These are phyloP conservation scores for Mythimna impura DNA, from an alignment of 2,888 invertebrate genomes.

Conservation along the genomic window DNA sequence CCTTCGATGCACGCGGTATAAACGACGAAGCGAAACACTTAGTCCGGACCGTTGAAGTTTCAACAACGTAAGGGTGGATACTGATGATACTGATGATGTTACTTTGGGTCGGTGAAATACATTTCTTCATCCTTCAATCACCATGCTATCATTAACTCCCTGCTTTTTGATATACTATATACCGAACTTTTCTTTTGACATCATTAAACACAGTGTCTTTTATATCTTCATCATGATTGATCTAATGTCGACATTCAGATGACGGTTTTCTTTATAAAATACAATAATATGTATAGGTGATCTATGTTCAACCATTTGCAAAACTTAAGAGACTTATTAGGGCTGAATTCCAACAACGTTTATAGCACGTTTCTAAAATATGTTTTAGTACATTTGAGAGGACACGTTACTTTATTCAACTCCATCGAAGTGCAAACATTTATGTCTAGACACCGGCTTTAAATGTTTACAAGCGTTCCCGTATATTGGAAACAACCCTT, in stretches of 20 bases:
- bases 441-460: conserved; percentile 54
- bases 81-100: no score
- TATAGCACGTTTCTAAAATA: conserved; percentile 39
- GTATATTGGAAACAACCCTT: conserved; percentile 55
- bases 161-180: no score
- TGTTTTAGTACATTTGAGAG: conserved; percentile 39
- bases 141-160: no score
- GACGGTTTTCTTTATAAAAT: neutral
- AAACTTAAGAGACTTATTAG: conserved; percentile 1
- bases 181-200: neutral
- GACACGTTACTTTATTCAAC: conserved; percentile 37
- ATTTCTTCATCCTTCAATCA: no score
- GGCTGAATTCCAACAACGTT: conserved; percentile 15
- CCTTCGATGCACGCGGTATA: no score
- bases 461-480: conserved; percentile 44
- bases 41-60: no score
- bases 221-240: neutral
- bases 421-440: conserved; percentile 52
- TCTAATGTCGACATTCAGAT: neutral
- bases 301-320: conserved; percentile 6
- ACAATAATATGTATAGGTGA: neutral
- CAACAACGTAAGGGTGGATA: no score
- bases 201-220: neutral
- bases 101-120: neutral
- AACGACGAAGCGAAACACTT: no score